Evolutionary conservation across 2,888 invertebrate genomes (phyloP), one percentile per base, ranked within the genome.

Genomic region (Hyles lineata): DNA sequence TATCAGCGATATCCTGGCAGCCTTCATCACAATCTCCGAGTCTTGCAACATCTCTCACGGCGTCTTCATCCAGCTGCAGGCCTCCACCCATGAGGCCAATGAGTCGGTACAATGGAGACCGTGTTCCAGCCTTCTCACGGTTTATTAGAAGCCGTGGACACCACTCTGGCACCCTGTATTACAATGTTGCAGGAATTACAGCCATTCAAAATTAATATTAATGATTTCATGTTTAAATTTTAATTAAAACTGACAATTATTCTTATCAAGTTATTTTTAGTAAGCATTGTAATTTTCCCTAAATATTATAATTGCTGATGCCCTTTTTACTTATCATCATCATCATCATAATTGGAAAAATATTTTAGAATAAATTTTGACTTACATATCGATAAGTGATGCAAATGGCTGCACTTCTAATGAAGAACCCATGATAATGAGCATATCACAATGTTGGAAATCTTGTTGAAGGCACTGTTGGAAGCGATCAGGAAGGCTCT

Each of bases 351-450:
- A 50, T 50, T 50, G 50, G 17, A 15, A 7, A 19, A 55, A 55
- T 55, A 55, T 6, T 55, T 23, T 52, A 60, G 63, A 6, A 55
- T 1, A 1, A 55, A 15, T n/a, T 50, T 58, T 60, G 63, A 85
- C 92, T 90, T 90, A 97, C 97, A 96, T 96, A 84, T 98, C 97
- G 77, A 98, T 95, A 7, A 99, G 95, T 1, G 98, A 97, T 0
- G 99, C 98, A 92, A 99, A 99, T 0, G 99, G 99, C 82, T 98
- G 98, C 0, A 99, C 99, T 80, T 97, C 97, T 74, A 99, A 94
- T 0, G 99, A 99, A 0, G 99, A 99, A 0, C 99, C 99, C 96
- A 99, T 97, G 35, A 99, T 97, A 73, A 99, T 97, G 32, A 99
- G 95, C 83, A 99, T 94, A 90, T 99, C 99, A 87, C 99, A 99